Base-by-base conservation (phyloP, 2,113 vertebrate species). In the Silurus meridionalis region DNA sequence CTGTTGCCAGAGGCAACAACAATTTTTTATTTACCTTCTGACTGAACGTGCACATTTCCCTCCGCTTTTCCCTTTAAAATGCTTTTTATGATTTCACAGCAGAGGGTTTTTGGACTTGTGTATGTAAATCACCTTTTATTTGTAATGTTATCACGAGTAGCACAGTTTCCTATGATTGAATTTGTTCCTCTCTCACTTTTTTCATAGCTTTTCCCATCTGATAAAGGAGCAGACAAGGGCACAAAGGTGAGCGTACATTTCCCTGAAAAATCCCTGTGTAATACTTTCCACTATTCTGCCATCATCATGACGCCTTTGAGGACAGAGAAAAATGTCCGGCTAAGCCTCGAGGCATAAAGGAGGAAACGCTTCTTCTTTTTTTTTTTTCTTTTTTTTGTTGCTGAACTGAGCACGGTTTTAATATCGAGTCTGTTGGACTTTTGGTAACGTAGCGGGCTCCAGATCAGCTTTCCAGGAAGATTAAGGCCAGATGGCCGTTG, bases 151-250 rank as follows among this genome's bases (percentile, higher is more conserved):
- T 77, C 52, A 55, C 37, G 21, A 10, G 9, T 80, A 60, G 0
- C 52, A 82, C 19, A 53, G 88, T 93, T 93, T 95, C 92, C 93
- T 94, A 84, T 91, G 88, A 94, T 94, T 93, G 87, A 93, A 89
- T 92, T 89, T 91, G 63, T 91, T 90, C 86, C 80, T 91, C 89
- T 89, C 25, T 92, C 55, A 88, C 86, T 91, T 88, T 91, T 92
- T 91, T 90, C 93, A 90, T 92, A 99, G 97, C 95, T 99, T 92
- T 99, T 98, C 93, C 97, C 97, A 67, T 94, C 92, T 69, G 97
- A 99, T 93, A 98, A 98, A 97, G 96, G 96, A 93, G 92, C 93
- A 25, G 98, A 98, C 92, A 99, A 97, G 94, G 95, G 95, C 94
- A 96, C 96, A 58, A 99, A 99, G 97, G 97, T 99, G 97, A 91